Percentiles rank a stretch among this genome's conserved stretches.
Conservation (phyloP, 2,113 vertebrate genomes). For the Danio rerio region DNA sequence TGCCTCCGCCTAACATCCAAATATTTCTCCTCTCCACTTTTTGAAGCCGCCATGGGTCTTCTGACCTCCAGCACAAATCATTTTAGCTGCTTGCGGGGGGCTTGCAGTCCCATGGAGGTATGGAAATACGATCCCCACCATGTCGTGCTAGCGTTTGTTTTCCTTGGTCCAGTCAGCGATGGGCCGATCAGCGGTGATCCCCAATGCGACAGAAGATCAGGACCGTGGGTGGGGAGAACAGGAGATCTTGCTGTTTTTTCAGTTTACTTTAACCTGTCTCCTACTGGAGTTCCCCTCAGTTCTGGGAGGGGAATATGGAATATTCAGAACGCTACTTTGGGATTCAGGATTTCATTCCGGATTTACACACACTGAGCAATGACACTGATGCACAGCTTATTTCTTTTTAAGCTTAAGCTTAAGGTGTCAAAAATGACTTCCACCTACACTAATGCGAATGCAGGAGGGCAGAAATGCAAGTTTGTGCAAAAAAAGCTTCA, state of each 20-base stretch:
- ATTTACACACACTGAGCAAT: slow-evolving; percentile 49
- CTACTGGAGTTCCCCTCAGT: slow-evolving; percentile 36
- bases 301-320: slow-evolving; percentile 57
- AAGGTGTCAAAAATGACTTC: too few relatives aligned
- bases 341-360: slow-evolving; percentile 64
- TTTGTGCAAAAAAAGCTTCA: too few relatives aligned
- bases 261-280: slow-evolving; percentile 66
- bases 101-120: slow-evolving; percentile 67
- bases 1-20: slow-evolving; percentile 76
- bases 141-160: slow-evolving; percentile 79
- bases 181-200: slow-evolving; percentile 74
- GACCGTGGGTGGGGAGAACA: slow-evolving; percentile 5
- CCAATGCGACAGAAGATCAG: slow-evolving; percentile 63
- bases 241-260: slow-evolving; percentile 62
- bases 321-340: slow-evolving; percentile 69
- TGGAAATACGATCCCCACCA: slow-evolving; percentile 91
- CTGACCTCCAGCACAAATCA: slow-evolving; percentile 95
- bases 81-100: slow-evolving; percentile 80
- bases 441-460: too few relatives aligned
- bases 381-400: slow-evolving; percentile 72
- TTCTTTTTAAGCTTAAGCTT: slow-evolving; percentile 51
- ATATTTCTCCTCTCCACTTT: slow-evolving; percentile 86
- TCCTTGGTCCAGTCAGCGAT: slow-evolving; percentile 82
- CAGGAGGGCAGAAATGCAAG: too few relatives aligned
- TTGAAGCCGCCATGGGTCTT: slow-evolving; percentile 92